These are phyloP conservation scores for Toxotes chatareus DNA, from an alignment of 2,113 vertebrate genomes.

Conservation along the genomic window DNA sequence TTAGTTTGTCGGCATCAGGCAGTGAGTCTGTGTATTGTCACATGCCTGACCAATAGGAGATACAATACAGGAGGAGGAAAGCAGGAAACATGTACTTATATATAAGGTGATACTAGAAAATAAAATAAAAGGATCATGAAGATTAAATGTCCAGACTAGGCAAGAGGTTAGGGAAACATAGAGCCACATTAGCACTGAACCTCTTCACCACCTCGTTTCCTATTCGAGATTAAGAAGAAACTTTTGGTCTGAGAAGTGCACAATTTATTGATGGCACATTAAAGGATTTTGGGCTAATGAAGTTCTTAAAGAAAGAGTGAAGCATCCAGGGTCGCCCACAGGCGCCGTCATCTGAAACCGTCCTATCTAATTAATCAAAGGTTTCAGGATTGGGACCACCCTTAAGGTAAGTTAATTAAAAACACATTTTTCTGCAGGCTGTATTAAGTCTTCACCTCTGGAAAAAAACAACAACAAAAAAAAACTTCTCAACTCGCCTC, in stretches of 20 bases:
- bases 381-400: slow-evolving; percentile 54
- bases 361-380: slow-evolving; percentile 72
- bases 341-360: slow-evolving; percentile 51
- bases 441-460: slow-evolving; percentile 54
- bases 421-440: slow-evolving; percentile 52
- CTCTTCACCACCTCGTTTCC: background rate
- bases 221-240: background rate
- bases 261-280: slow-evolving; percentile 56
- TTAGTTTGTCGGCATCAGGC: slow-evolving; percentile 6
- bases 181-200: background rate
- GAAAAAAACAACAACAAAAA: slow-evolving; percentile 3
- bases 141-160: background rate
- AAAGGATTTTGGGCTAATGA: slow-evolving; percentile 50
- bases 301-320: slow-evolving; percentile 46
- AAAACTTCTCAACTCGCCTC: slow-evolving; percentile 37
- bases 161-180: background rate
- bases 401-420: slow-evolving; percentile 71
- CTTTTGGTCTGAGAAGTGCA: slow-evolving; percentile 5
- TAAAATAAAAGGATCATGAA: background rate
- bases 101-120: background rate
- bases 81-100: background rate
- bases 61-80: background rate
- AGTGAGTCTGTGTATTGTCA: background rate
- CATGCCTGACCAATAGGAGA: background rate
- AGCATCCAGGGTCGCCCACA: slow-evolving; percentile 39